Base-by-base conservation (phyloP, 1,140 invertebrate species). In the Manduca sexta region DNA sequence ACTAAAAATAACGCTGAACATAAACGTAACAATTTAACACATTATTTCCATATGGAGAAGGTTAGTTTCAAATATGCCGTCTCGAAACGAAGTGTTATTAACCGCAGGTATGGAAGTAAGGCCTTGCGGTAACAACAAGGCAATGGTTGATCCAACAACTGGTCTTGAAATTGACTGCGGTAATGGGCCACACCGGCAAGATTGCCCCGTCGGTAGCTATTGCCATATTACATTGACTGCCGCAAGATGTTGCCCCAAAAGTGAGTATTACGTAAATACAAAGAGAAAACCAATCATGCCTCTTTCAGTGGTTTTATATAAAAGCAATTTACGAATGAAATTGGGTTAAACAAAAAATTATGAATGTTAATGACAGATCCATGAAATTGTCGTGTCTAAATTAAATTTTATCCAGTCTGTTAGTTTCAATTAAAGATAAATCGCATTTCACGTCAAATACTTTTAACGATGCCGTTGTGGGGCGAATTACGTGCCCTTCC, bases 111-210 rank as follows among this genome's bases (percentile, higher is more conserved):
- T 93, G 89, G 91, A 94, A 86, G 92, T 94, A 12, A 92, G 93
- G 59, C 93, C 95, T 0, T 97, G 95, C 74, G 93, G 95, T 75
- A 95, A 95, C 8, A 92, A 93, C 63, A 81, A 90, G 45, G 94
- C 95, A 10, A 80, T 97, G 64, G 71, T 90, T 34, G 92, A 95
- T 81, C 86, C 88, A 17, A 83, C 88, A 3, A 92, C 91, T 17
- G 91, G 91, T 2, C 88, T 90, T 46, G 95, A 97, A 74, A 92
- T 94, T 64, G 92, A 94, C 83, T 97, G 95, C 80, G 93, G 93
- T n/a, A 93, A 91, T 68, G 93, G 92, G 1, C 91, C 91, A 3
- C 88, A 91, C 60, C 88, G 92, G 14, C 90, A 92, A 77, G 92
- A 93, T 65, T 97, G 96, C 74, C 95, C 95, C 4, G 87, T 89